Percentiles rank a stretch among this genome's conserved stretches.
These are phyloP conservation scores for Heliconius eleuchia DNA, from an alignment of 1,140 invertebrate species.

Conservation along the genomic window DNA sequence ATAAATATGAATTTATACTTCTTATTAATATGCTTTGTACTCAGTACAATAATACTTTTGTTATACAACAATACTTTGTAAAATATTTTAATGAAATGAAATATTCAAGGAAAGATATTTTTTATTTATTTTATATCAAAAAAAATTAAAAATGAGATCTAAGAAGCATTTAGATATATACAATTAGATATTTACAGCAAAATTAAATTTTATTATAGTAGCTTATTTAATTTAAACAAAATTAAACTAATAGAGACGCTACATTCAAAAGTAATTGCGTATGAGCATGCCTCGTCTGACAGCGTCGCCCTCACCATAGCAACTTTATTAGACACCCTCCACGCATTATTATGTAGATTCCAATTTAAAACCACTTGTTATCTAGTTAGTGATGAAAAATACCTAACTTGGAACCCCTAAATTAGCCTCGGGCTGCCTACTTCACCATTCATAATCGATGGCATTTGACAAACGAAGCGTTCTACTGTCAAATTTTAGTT, in stretches of 20 bases:
- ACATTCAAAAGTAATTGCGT: slow-evolving; percentile 27
- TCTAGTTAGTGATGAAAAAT: slow-evolving; percentile 80
- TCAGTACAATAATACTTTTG: too few species aligned
- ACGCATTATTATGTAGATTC: slow-evolving; percentile 78
- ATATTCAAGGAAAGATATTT: too few species aligned
- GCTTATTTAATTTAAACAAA: slow-evolving; percentile 15
- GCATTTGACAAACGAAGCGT: slow-evolving; percentile 78
- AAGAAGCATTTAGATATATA: too few species aligned
- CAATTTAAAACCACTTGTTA: slow-evolving; percentile 81
- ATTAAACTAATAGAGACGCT: slow-evolving; percentile 13
- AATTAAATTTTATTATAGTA: background rate
- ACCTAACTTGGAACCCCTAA: slow-evolving; percentile 60
- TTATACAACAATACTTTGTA: too few species aligned
- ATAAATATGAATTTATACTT: too few species aligned
- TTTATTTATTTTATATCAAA: too few species aligned
- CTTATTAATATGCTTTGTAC: too few species aligned
- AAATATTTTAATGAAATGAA: too few species aligned
- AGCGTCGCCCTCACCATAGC: slow-evolving; percentile 22
- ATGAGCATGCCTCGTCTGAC: slow-evolving; percentile 15
- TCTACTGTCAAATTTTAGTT: slow-evolving; percentile 77
- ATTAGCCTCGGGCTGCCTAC: slow-evolving; percentile 71
- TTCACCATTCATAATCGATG: slow-evolving; percentile 71
- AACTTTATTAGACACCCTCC: slow-evolving; percentile 41
- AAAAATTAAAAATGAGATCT: too few species aligned
- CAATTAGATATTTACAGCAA: background rate